Conservation (phyloP, 2,888 invertebrate genomes). For the Drosophila kuntzei region DNA sequence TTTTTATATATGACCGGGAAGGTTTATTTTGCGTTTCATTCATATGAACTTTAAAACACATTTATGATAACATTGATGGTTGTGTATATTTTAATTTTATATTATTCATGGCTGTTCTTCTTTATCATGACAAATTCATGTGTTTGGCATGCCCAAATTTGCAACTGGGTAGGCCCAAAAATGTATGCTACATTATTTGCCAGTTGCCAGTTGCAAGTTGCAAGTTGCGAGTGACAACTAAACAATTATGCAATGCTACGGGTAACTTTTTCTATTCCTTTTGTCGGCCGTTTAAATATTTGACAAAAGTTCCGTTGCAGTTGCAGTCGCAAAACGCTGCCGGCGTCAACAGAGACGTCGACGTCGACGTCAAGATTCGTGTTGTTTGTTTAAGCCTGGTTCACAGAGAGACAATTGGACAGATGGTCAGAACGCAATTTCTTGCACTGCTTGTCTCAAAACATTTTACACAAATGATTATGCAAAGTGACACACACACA, state of each 20-base stretch:
- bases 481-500: conserved; percentile 5
- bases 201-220: neutral
- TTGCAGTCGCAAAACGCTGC: conserved; percentile 4
- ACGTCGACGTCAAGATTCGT: conserved; percentile 4
- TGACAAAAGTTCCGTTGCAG: conserved; percentile 34
- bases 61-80: too few species aligned
- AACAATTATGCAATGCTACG: conserved; percentile 16
- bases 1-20: too few species aligned
- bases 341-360: neutral
- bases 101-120: too few species aligned
- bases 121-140: conserved; percentile 8
- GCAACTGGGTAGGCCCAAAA: conserved; percentile 34
- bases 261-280: conserved; percentile 18
- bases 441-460: conserved; percentile 39
- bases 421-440: conserved; percentile 11
- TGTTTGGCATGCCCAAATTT: conserved; percentile 1
- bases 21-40: too few species aligned
- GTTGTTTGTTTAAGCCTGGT: conserved; percentile 25
- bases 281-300: conserved; percentile 58
- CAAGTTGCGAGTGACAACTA: conserved; percentile 15
- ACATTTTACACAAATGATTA: conserved; percentile 44
- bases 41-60: too few species aligned
- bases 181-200: conserved; percentile 47
- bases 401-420: conserved; percentile 6
- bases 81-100: too few species aligned